Evolutionary conservation across 2,113 vertebrate species (phyloP).

Genomic region (Motacilla alba): DNA sequence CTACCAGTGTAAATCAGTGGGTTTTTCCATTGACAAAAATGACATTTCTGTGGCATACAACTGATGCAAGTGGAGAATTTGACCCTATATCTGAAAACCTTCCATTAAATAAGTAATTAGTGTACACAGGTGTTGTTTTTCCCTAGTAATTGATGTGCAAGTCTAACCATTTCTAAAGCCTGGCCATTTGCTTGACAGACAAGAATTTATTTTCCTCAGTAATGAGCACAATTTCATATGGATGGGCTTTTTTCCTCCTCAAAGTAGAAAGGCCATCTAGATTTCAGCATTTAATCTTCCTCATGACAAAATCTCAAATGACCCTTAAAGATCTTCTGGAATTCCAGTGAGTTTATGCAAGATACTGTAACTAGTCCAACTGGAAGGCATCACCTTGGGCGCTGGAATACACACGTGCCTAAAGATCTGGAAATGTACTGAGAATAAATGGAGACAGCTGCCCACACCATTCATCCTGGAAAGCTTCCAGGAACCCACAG

Average conservation of each 20-base stretch:
- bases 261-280: background rate
- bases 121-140: constrained; percentile 24
- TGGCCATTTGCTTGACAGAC: constrained; percentile 32
- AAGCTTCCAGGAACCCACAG: background rate
- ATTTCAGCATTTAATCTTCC: background rate
- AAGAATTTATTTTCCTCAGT: constrained; percentile 40
- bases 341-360: background rate
- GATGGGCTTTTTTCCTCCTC: background rate
- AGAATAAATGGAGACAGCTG: background rate
- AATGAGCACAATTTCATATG: constrained; percentile 36
- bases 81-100: background rate
- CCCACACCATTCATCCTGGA: background rate
- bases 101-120: constrained; percentile 26
- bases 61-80: background rate
- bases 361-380: background rate
- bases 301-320: background rate
- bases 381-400: background rate
- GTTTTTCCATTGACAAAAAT: background rate
- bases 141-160: constrained; percentile 1
- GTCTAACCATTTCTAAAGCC: constrained; percentile 21
- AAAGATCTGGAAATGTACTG: background rate
- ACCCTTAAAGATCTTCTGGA: background rate
- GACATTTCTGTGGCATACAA: background rate
- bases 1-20: background rate
- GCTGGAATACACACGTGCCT: background rate